These are phyloP conservation scores for Eupithecia inturbata DNA, from an alignment of 2,888 invertebrate species.

Conservation along the genomic window DNA sequence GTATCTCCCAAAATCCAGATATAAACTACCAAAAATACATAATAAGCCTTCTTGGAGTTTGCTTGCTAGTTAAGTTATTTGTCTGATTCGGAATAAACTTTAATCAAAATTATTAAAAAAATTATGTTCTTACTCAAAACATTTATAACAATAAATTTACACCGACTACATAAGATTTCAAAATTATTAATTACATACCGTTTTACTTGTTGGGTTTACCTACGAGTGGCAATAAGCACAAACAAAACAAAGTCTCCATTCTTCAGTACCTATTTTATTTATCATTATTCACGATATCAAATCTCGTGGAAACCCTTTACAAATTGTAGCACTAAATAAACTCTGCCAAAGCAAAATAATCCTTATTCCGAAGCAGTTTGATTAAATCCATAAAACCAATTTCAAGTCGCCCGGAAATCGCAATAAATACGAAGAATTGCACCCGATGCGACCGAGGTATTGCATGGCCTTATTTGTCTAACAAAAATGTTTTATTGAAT, in stretches of 20 bases:
- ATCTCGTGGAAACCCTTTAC: background rate
- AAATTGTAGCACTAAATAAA: constrained; percentile 1
- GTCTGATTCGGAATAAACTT: no score
- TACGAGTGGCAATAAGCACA: no score
- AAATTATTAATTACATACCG: no score
- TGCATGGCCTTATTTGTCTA: constrained; percentile 4
- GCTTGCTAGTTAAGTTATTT: no score
- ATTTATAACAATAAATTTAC: no score
- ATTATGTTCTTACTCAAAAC: no score
- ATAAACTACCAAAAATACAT: background rate
- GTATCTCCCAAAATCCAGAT: background rate
- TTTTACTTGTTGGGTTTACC: no score
- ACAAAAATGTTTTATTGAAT: background rate
- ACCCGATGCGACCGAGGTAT: constrained; percentile 10
- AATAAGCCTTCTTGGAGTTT: no score
- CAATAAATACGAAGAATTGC: constrained; percentile 34
- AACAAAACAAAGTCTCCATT: no score
- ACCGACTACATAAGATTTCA: no score
- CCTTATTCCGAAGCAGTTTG: constrained; percentile 21
- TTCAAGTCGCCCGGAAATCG: constrained; percentile 32
- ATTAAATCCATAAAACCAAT: constrained; percentile 42
- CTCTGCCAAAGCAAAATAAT: background rate
- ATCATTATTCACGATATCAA: background rate
- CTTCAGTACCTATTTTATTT: background rate
- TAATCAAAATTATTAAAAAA: no score